Evolutionary conservation across 2,888 invertebrate genomes (phyloP), one percentile per base, ranked within the genome.

Genomic region (Acrocyrtus sp.): DNA sequence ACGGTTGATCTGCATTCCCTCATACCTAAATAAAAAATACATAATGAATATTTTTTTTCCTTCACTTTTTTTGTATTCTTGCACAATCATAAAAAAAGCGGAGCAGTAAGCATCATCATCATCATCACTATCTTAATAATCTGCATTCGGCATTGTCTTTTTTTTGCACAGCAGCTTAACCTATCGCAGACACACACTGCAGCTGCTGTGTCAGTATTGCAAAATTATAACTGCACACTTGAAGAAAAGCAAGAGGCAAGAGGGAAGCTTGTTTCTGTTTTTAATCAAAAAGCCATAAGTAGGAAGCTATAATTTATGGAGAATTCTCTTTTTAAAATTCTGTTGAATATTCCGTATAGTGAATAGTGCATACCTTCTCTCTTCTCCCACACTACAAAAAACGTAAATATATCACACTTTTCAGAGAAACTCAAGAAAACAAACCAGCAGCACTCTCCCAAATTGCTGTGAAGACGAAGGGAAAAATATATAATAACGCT

Each of bases 401-500:
- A 45, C 45, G 45, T 45, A 45, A 45, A n/a, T 17, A 39, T 39
- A 45, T 45, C 45, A 45, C 19, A 45, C 19, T 34, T 34, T 34
- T 12, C 5, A 34, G 34, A n/a, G 34, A 34, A n/a, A n/a, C n/a
- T n/a, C n/a, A n/a, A n/a, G n/a, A n/a, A n/a, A n/a, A n/a, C n/a
- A n/a, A 22, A 27, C 19, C 5, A 51, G 43, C 26, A 53, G 54
- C 53, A 63, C 54, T 63, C 50, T 63, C 45, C 22, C 21, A 63
- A 63, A 54, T 63, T 62, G 34, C 41, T 51, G 50, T 62, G 5
- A 34, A 34, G 34, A 34, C n/a, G n/a, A n/a, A n/a, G n/a, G n/a
- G n/a, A n/a, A n/a, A n/a, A n/a, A n/a, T n/a, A n/a, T 8, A 34
- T 12, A 34, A 34, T 12, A 34, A 34, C 34, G 34, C 34, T 34